Percentiles rank a stretch among this genome's conserved stretches.
Evolutionary conservation across 2,888 invertebrate genomes (phyloP).

Genomic region (Pherbina coryleti): DNA sequence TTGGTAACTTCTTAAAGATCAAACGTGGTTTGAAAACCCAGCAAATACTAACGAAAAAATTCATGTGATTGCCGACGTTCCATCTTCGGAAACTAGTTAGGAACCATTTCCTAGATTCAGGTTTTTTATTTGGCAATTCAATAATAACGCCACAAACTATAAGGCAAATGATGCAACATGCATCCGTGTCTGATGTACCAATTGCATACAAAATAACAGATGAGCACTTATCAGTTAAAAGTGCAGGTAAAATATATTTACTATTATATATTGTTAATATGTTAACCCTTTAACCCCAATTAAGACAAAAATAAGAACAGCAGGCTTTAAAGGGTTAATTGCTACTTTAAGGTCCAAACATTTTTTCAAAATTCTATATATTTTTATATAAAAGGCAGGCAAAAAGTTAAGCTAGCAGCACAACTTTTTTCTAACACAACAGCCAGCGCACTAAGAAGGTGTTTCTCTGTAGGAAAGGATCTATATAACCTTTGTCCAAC

Average conservation of each 20-base stretch:
- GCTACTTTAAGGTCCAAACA: no score
- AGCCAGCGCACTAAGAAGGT: constrained; percentile 37
- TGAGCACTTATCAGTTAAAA: neutral
- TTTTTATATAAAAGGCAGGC: no score
- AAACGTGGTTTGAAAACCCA: constrained; percentile 38
- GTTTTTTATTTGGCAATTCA: neutral
- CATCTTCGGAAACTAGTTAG: neutral
- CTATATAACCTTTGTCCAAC: no score
- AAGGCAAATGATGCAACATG: neutral
- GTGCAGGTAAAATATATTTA: neutral
- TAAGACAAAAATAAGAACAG: neutral
- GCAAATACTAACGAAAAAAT: constrained; percentile 34
- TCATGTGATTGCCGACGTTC: constrained; percentile 35
- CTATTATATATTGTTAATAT: neutral
- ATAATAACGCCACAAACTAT: neutral
- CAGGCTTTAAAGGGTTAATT: neutral
- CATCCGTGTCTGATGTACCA: neutral
- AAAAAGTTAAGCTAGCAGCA: constrained; percentile 37
- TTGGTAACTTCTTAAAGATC: constrained; percentile 8
- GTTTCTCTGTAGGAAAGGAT: neutral
- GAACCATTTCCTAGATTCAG: neutral
- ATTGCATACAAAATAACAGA: neutral
- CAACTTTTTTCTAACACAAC: constrained; percentile 1
- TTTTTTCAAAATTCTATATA: no score
- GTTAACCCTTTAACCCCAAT: neutral